Evolutionary conservation across 2,797 vertebrate species (phyloP).

Genomic region (Cichlasoma orientale): DNA sequence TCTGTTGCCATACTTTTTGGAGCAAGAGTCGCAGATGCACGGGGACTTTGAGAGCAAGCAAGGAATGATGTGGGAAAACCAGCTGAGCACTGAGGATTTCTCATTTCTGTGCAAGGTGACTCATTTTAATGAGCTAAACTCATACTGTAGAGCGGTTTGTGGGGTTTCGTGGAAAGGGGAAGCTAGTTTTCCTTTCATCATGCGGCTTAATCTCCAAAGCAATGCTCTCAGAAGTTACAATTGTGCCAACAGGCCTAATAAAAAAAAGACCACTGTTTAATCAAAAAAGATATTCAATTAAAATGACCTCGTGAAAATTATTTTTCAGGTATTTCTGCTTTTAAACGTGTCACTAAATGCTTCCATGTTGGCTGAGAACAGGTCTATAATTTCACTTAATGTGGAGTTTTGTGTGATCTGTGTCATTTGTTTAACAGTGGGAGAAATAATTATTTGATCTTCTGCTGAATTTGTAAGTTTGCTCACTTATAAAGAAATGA

Average conservation of each 20-base stretch:
- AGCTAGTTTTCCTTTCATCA: background rate
- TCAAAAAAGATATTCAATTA: background rate
- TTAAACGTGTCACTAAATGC: background rate
- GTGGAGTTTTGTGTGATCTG: background rate
- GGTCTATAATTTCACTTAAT: background rate
- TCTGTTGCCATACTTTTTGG: background rate
- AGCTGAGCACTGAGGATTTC: rapidly evolving
- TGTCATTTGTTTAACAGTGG: background rate
- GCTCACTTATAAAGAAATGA: no score
- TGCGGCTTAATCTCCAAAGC: background rate
- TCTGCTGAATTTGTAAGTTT: no score
- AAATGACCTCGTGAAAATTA: background rate
- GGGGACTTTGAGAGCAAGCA: background rate
- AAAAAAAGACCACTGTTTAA: background rate
- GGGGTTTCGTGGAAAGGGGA: background rate
- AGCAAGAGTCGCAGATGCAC: background rate
- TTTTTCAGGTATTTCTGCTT: background rate
- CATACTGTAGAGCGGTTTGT: background rate
- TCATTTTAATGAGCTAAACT: background rate
- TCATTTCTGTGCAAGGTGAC: background rate
- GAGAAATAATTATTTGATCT: no score
- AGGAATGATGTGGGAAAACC: background rate
- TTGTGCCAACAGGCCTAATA: background rate
- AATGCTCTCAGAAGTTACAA: background rate
- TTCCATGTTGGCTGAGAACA: background rate